Base-by-base conservation (phyloP, 2,797 vertebrate species). In the Todus mexicanus region DNA sequence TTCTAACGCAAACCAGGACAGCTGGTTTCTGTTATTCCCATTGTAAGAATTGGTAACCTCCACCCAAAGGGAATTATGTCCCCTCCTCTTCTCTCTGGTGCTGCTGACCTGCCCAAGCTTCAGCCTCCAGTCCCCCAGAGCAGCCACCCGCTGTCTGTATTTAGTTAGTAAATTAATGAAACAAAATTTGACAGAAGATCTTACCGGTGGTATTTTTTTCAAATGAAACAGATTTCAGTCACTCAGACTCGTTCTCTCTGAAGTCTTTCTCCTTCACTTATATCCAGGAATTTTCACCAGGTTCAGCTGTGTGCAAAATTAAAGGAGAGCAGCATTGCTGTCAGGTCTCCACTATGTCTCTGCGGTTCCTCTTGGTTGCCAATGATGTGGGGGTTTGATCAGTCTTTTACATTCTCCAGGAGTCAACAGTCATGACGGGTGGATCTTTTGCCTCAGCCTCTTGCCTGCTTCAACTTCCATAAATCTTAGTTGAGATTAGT, bases 351-450 rank as follows among this genome's bases (percentile, higher is more conserved):
- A 3, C 31, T 25, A 2, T 37, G 31, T 51, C 37, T 78, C 71
- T 66, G 42, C 5, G 33, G 59, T 29, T 84, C 26, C 29, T 43
- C 50, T 81, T 84, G 27, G 29, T 0, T 65, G 38, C 37, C 54
- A 47, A 1, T 18, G 18, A 18, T 31, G 27, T 13, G 35, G 57
- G 6, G 2, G 69, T 75, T 37, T 59, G 50, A n/a, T 45, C 2
- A 2, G 40, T 15, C n/a, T 69, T 65, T 61, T 53, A 35, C 25
- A 45, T 20, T 26, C 53, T 56, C 12, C 23, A 23, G 19, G 38
- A 75, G 59, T n/a, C 10, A 68, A 1, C 0, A 0, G 15, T 53
- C 51, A 38, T 1, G 2, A 4, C 14, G 66, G 22, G 27, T 45
- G 47, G 23, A 59, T 42, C 35, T 61, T 72, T n/a, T n/a, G 15